Evolutionary conservation across 2,888 invertebrate genomes (phyloP), one percentile per base, ranked within the genome.

Genomic region (Coleophora deauratella): DNA sequence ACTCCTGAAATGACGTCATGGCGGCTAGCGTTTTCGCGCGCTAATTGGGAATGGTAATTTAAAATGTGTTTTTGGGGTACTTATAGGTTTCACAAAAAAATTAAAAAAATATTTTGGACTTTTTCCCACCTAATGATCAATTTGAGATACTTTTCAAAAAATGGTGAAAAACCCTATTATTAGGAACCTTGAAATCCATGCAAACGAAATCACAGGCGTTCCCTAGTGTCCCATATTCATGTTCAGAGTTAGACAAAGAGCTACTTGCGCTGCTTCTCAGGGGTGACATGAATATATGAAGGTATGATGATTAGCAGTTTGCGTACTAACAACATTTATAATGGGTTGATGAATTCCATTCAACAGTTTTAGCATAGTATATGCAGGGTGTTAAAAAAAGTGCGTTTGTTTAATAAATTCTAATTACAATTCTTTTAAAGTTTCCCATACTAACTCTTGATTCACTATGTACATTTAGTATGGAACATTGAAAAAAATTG

Each of bases 221-320:
- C 4, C 68, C 72, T 72, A 70, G 62, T 66, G 63, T 70, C 66
- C 66, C 72, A 68, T 75, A 78, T 81, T 78, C 76, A 80, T 80
- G 78, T 80, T 80, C 75, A 62, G 66, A 71, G 69, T 66, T 68
- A 66, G 44, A 49, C 49, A 49, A 48, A 48, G 47, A 51, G 48
- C 43, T 44, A 42, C 42, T 40, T 40, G 35, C 32, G 33, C 39
- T 36, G 30, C 14, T 35, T 31, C 38, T n/a, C 9, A 8, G 38
- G 35, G 35, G 27, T 36, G 40, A 35, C 35, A 27, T 10, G 36
- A 36, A 41, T 41, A 36, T 41, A 40, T 40, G 33, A 33, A 33
- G 7, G 33, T 33, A n/a, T 10, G n/a, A 11, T 33, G 33, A 33
- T 33, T 33, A 10, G 10, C 9, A 10, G 10, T 28, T 28, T 9